phyloP scores from a whole-genome alignment of 2,888 invertebrate species.

The Pantelozetes paolii region DNA sequence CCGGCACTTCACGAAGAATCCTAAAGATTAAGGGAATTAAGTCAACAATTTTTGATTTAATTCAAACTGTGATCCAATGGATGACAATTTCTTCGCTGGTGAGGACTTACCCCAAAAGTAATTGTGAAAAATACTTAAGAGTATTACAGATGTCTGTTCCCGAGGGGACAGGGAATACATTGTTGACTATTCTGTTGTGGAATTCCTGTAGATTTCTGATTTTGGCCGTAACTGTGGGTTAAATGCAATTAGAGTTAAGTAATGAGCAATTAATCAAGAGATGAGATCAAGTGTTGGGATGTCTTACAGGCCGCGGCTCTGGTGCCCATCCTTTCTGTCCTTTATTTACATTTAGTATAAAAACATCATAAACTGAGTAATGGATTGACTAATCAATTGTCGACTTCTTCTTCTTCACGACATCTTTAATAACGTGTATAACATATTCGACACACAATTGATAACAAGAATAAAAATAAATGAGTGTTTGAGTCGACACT shows the following conservation, averaged over 20 bases:
- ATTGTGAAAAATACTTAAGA: conserved; percentile 95
- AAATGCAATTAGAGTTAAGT: background rate
- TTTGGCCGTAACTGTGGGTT: conserved; percentile 83
- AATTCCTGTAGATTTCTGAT: conserved; percentile 94
- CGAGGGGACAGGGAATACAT: conserved; percentile 83
- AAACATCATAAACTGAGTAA: background rate
- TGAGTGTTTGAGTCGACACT: conserved; percentile 14
- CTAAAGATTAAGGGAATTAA: conserved; percentile 65
- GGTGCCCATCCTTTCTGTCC: conserved; percentile 67
- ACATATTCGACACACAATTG: conserved; percentile 14
- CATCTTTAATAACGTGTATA: conserved; percentile 35
- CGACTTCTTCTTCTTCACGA: conserved; percentile 18
- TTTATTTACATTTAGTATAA: conserved; percentile 34
- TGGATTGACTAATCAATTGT: background rate
- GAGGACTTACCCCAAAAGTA: conserved; percentile 83
- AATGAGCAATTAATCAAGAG: background rate
- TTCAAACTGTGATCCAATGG: conserved; percentile 4
- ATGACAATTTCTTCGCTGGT: no score
- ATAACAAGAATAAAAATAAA: conserved; percentile 16
- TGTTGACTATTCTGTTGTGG: conserved; percentile 85
- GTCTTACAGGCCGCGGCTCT: conserved; percentile 87
- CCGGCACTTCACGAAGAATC: conserved; percentile 92
- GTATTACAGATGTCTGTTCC: conserved; percentile 96
- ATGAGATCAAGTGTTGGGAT: conserved; percentile 46
- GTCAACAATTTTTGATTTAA: background rate